These are phyloP conservation scores for Gallinago undulata DNA, from an alignment of 2,113 vertebrate species.

Conservation along the genomic window DNA sequence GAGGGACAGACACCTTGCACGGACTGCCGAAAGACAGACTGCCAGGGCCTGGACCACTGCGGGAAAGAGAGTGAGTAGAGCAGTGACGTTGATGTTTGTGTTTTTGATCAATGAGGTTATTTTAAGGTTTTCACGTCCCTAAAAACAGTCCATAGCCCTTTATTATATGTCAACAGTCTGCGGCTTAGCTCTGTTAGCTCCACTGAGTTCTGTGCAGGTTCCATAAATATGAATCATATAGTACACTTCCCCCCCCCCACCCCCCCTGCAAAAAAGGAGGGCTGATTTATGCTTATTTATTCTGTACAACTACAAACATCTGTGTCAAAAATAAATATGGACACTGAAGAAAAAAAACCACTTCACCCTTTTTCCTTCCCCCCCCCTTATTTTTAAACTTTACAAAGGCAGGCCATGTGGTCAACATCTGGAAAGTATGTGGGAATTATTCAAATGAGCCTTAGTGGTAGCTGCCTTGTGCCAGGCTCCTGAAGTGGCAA, in stretches of 20 bases:
- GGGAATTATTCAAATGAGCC: conserved; percentile 67
- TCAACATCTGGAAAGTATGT: conserved; percentile 66
- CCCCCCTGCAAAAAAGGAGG: neutral
- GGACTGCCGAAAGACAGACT: neutral
- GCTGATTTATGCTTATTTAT: conserved; percentile 45
- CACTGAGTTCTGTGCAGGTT: neutral
- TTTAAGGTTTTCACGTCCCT: neutral
- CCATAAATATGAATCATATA: conserved; percentile 19
- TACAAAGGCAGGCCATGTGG: conserved; percentile 48
- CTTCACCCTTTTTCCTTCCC: neutral
- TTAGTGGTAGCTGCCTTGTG: neutral
- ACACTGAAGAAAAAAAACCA: neutral
- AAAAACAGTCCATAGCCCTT: neutral
- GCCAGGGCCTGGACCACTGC: rapidly evolving
- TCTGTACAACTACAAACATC: conserved; percentile 46
- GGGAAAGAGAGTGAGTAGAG: neutral
- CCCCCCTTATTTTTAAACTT: neutral
- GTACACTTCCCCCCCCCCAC: neutral
- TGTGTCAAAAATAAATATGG: conserved; percentile 56
- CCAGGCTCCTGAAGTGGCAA: conserved; percentile 39
- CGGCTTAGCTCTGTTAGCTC: neutral
- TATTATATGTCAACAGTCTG: neutral
- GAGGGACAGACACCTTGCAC: neutral
- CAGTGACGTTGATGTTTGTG: neutral
- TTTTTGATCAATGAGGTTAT: neutral